These are phyloP conservation scores for Cisticola juncidis DNA, from an alignment of 2,113 vertebrate genomes.

Conservation along the genomic window DNA sequence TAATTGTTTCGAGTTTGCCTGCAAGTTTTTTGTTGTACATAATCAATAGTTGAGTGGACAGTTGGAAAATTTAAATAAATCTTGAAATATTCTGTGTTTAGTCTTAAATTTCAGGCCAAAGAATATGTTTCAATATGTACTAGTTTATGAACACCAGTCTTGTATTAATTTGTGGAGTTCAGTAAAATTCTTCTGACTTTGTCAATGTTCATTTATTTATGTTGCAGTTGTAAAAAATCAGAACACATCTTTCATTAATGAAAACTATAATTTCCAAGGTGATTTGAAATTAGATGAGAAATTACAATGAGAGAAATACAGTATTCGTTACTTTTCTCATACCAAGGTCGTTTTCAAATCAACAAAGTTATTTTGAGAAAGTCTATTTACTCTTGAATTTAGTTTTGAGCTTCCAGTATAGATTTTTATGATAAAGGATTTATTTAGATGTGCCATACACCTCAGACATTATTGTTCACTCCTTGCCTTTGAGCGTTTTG, in stretches of 20 bases:
- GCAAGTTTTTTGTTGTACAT: background rate
- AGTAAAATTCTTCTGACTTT: background rate
- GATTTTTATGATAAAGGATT: background rate
- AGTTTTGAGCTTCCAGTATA: background rate
- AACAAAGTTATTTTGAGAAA: background rate
- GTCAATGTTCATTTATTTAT: background rate
- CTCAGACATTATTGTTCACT: background rate
- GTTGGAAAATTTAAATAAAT: background rate
- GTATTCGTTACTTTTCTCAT: background rate
- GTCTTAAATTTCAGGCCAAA: background rate
- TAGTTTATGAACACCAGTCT: background rate
- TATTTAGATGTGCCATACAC: background rate
- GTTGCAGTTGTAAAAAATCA: background rate
- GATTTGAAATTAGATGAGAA: background rate
- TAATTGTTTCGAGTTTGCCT: background rate
- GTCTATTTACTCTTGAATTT: background rate
- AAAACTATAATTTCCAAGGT: background rate
- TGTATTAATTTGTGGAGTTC: background rate
- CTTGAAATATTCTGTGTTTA: background rate
- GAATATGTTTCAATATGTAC: background rate
- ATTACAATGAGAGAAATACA: background rate
- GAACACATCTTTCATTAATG: background rate
- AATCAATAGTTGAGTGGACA: rapidly evolving
- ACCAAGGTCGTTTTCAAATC: background rate
- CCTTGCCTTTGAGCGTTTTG: background rate